Conservation (phyloP, 2,888 invertebrate genomes). For the Sphaerophoria taeniata region DNA sequence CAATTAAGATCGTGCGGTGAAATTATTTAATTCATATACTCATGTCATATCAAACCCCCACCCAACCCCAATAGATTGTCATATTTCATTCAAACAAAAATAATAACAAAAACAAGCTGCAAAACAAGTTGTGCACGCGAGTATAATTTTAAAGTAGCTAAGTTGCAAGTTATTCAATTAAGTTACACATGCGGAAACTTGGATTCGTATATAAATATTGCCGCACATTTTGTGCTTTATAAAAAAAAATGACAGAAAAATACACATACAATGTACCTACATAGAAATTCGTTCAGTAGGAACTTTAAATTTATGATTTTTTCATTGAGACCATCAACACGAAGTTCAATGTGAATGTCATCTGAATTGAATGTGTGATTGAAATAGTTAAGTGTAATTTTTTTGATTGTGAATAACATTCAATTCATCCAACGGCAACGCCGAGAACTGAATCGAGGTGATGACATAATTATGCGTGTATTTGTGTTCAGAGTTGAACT, state of each 20-base stretch:
- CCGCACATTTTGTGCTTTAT: background rate
- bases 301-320: slow-evolving; percentile 12
- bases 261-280: background rate
- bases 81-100: background rate
- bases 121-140: slow-evolving; percentile 43
- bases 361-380: background rate
- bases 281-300: background rate
- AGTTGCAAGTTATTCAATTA: slow-evolving; percentile 15
- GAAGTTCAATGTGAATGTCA: slow-evolving; percentile 36
- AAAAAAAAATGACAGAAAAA: background rate
- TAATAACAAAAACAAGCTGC: background rate
- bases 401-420: no score
- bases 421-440: no score
- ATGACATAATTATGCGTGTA: background rate
- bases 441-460: background rate
- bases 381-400: background rate
- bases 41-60: background rate
- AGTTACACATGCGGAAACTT: slow-evolving; percentile 29
- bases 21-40: slow-evolving; percentile 47
- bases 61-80: no score
- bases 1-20: slow-evolving; percentile 25
- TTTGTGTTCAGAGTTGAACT: no score
- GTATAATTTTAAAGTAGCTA: background rate
- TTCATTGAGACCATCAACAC: slow-evolving; percentile 22
- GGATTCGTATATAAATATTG: background rate